phyloP scores from a whole-genome alignment of 2,888 invertebrate species.

The Cheilosia vernalis region DNA sequence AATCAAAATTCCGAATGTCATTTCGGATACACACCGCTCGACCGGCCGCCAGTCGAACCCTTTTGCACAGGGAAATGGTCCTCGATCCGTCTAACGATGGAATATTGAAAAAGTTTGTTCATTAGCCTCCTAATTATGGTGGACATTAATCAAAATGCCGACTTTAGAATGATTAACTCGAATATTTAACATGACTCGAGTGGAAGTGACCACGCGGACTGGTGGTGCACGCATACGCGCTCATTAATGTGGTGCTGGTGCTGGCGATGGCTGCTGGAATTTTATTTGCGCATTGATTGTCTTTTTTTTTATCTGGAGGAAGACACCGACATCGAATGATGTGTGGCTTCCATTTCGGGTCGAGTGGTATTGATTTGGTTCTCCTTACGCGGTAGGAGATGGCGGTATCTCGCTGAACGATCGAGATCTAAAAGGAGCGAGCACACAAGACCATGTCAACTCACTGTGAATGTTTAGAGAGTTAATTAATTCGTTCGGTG shows the following conservation, averaged over 20 bases:
- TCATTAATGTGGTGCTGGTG: constrained; percentile 42
- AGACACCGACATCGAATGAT: constrained; percentile 39
- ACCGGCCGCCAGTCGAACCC: neutral
- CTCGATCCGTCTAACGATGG: constrained; percentile 31
- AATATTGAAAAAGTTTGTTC: constrained; percentile 74
- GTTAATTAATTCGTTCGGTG: constrained; percentile 65
- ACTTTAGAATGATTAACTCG: constrained; percentile 73
- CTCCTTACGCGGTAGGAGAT: constrained; percentile 20
- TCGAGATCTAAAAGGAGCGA: constrained; percentile 35
- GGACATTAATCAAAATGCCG: constrained; percentile 78
- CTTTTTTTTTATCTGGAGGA: neutral
- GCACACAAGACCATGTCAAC: constrained; percentile 49
- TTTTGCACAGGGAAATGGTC: neutral
- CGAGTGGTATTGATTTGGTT: constrained; percentile 54
- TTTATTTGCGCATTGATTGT: constrained; percentile 11
- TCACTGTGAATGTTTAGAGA: constrained; percentile 24
- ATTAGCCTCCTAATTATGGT: constrained; percentile 77
- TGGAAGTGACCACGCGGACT: constrained; percentile 44
- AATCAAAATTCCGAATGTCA: constrained; percentile 83
- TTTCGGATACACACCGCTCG: constrained; percentile 62
- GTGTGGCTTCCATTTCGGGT: constrained; percentile 51
- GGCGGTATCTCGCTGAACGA: constrained; percentile 33
- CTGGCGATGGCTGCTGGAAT: constrained; percentile 50
- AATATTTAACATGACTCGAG: constrained; percentile 66
- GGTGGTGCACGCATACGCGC: constrained; percentile 11